Evolutionary conservation across 1,140 invertebrate species (phyloP).

Genomic region (Coelopa frigida): DNA sequence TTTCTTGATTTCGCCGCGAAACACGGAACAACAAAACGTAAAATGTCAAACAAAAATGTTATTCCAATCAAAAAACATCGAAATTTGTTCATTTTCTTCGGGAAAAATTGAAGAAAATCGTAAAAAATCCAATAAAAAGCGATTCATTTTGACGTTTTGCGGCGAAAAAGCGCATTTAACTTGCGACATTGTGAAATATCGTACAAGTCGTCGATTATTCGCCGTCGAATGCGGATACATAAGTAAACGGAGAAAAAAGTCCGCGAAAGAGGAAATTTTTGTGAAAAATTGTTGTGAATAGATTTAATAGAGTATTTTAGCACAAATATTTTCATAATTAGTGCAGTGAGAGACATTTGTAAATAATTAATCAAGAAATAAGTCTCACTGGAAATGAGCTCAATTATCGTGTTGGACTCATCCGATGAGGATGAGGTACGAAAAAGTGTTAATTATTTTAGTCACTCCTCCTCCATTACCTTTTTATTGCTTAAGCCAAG

Average conservation of each 20-base stretch:
- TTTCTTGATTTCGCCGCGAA: too few species aligned
- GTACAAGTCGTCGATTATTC: constrained; percentile 15
- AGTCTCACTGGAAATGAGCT: constrained; percentile 12
- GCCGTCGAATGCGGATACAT: constrained; percentile 15
- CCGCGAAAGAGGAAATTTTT: too few species aligned
- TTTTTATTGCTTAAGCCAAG: too few species aligned
- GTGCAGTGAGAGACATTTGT: too few species aligned
- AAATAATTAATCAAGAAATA: too few species aligned
- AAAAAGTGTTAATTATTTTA: constrained; percentile 8
- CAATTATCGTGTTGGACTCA: constrained; percentile 16
- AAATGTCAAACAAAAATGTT: constrained; percentile 8
- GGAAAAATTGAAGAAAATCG: constrained; percentile 15
- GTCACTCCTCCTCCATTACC: too few species aligned
- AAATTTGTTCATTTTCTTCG: constrained; percentile 12
- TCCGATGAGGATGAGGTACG: constrained; percentile 17
- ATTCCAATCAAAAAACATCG: constrained; percentile 13
- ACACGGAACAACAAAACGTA: constrained; percentile 8
- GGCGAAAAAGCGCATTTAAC: constrained; percentile 10
- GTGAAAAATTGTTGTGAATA: too few species aligned
- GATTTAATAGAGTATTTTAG: too few species aligned
- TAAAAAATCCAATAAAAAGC: constrained; percentile 12
- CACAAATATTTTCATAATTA: too few species aligned
- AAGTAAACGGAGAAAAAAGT: too few species aligned
- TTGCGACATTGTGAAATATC: constrained; percentile 7
- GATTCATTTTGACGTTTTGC: too few species aligned